A percentile compares a stretch with the other conserved stretches of the same genome.
Evolutionary conservation across 2,113 vertebrate genomes (phyloP).

Genomic region (Coregonus clupeaformis): DNA sequence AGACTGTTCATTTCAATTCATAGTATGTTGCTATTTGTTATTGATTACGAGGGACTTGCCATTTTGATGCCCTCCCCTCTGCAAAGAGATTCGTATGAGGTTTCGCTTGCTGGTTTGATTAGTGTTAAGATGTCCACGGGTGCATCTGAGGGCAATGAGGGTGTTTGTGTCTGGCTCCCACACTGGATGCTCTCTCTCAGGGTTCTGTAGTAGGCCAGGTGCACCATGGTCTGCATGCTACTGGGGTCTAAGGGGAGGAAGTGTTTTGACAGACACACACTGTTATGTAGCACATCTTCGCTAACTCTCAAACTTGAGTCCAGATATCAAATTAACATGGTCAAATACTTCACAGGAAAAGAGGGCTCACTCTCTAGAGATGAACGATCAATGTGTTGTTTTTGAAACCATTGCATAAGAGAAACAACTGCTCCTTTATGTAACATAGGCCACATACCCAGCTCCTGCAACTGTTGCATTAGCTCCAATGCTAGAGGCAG

Average conservation of each 20-base stretch:
- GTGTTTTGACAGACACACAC: too few species aligned
- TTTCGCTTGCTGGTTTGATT: background rate
- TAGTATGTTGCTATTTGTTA: too few species aligned
- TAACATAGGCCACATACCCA: slow-evolving; percentile 9
- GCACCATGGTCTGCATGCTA: background rate
- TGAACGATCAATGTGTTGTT: too few species aligned
- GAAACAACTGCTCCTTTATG: background rate
- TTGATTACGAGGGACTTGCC: slow-evolving; percentile 15
- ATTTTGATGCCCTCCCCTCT: slow-evolving; percentile 32
- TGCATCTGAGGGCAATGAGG: too few species aligned
- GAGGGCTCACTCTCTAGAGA: background rate
- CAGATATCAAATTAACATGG: background rate
- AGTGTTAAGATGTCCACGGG: background rate
- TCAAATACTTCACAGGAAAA: background rate
- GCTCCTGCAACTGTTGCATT: background rate
- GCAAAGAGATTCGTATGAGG: slow-evolving; percentile 41
- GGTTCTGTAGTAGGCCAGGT: slow-evolving; percentile 4
- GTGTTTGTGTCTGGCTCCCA: background rate
- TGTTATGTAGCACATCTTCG: too few species aligned
- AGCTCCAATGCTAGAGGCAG: background rate
- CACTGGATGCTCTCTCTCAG: slow-evolving; percentile 1
- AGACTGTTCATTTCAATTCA: too few species aligned
- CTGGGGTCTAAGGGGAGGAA: slow-evolving; percentile 16
- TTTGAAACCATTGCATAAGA: too few species aligned
- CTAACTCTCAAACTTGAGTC: too few species aligned